Base-by-base conservation (phyloP, 2,113 vertebrate genomes). In the Solenodon paradoxus region DNA sequence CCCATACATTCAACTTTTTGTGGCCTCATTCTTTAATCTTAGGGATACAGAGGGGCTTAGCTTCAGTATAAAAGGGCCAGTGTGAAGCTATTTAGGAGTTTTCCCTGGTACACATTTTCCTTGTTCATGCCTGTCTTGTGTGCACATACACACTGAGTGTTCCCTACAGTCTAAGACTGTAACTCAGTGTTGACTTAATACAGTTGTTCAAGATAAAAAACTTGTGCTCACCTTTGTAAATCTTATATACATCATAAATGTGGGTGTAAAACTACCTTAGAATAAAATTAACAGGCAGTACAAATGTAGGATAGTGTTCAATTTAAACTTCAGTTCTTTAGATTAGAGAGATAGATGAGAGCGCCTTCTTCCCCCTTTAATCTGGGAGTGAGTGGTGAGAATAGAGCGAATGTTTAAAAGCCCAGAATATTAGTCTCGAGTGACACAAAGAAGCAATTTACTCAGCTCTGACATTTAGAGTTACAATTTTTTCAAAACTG, bases 401-500 rank as follows among this genome's bases (percentile, higher is more conserved):
- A 63, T 28, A 30, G 40, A 83, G 24, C 49, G 22, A 63, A 40
- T 64, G 20, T 80, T 68, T 88, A 38, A 71, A 94, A 90, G 90
- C 66, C 92, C 13, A 49, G 80, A 42, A 24, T 94, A n/a, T 95
- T 66, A 88, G 53, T 53, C 30, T 57, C 53, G 40, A 89, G 61
- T 68, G 77, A 85, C 24, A 30, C 40, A 59, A 51, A 75, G 63
- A 69, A 90, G 84, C 94, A 83, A 19, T 95, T 96, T 88, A 40
- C 90, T 90, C 51, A 38, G 78, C 51, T 64, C 90, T 96, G 93
- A 94, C 86, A 85, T 80, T 96, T 79, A 81, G 40, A 91, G 87
- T 95, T 92, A 87, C 63, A 92, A 79, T 97, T 95, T 96, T 74
- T 93, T 78, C 71, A 84, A 93, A 95, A 71, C 71, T 61, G 77